Evolutionary conservation across 2,888 invertebrate genomes (phyloP).

Genomic region (Harpagoxenus sublaevis): DNA sequence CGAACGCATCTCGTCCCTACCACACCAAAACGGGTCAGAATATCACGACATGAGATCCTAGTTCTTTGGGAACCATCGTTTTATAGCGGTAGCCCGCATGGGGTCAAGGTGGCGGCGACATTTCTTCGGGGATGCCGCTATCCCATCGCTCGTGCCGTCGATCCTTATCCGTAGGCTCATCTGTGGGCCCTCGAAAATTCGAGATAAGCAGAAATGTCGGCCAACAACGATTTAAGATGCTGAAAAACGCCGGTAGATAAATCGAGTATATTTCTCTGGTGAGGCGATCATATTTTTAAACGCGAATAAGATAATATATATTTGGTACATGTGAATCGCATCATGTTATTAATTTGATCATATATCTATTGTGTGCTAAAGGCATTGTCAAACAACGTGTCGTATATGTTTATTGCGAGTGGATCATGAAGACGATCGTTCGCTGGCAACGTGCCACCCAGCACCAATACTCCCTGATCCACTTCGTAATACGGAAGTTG

Average conservation of each 20-base stretch:
- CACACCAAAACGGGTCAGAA: constrained; percentile 40
- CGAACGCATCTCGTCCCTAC: constrained; percentile 56
- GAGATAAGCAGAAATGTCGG: constrained; percentile 35
- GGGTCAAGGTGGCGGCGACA: constrained; percentile 75
- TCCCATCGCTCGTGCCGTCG: constrained; percentile 59
- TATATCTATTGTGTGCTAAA: neutral
- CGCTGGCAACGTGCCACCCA: constrained; percentile 34
- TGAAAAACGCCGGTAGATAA: constrained; percentile 16
- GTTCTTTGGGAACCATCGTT: constrained; percentile 56
- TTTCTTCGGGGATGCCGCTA: constrained; percentile 71
- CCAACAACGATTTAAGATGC: constrained; percentile 18
- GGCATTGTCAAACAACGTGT: constrained; percentile 25
- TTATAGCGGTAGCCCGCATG: constrained; percentile 76
- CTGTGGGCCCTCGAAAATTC: neutral
- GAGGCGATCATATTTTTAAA: neutral
- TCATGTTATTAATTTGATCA: neutral
- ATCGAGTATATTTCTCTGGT: neutral
- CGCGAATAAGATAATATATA: neutral
- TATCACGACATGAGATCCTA: constrained; percentile 16
- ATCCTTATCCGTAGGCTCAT: constrained; percentile 33
- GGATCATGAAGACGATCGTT: neutral
- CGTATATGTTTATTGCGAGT: neutral
- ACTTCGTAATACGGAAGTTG: constrained; percentile 31
- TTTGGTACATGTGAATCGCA: neutral
- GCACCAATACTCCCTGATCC: neutral